Conservation (phyloP, 2,888 invertebrate genomes). For the Leistus spinibarbis region DNA sequence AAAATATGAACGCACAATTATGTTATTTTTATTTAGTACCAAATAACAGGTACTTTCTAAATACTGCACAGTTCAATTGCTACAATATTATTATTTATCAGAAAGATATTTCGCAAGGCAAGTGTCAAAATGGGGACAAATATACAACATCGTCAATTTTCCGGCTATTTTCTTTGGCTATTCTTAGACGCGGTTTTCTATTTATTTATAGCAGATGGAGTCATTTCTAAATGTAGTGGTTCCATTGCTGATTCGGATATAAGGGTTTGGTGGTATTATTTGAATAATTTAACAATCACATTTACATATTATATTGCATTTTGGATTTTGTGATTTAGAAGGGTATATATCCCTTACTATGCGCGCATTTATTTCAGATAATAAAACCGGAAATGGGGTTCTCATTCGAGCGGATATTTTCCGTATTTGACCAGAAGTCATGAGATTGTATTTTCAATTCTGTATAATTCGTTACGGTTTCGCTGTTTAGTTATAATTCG, state of each 20-base stretch:
- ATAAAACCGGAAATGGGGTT: neutral
- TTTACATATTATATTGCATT: neutral
- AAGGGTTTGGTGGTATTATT: neutral
- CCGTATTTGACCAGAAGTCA: neutral
- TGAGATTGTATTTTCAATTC: neutral
- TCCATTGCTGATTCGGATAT: neutral
- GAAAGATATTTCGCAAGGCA: neutral
- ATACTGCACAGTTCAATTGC: conserved; percentile 1
- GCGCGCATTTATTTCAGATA: neutral
- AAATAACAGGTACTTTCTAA: conserved; percentile 6
- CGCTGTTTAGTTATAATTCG: too few relatives aligned
- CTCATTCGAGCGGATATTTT: neutral
- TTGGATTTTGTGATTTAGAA: neutral
- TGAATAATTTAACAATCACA: neutral
- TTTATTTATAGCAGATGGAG: too few relatives aligned
- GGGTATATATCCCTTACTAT: neutral
- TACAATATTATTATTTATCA: neutral
- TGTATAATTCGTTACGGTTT: too few relatives aligned
- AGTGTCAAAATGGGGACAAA: neutral
- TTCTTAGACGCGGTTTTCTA: too few relatives aligned
- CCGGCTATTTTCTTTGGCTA: neutral
- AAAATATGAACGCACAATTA: neutral
- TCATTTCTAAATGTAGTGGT: too few relatives aligned
- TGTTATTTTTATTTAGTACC: neutral
- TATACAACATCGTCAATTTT: neutral